Base-by-base conservation (phyloP, 1,140 invertebrate genomes). In the Maniola jurtina region DNA sequence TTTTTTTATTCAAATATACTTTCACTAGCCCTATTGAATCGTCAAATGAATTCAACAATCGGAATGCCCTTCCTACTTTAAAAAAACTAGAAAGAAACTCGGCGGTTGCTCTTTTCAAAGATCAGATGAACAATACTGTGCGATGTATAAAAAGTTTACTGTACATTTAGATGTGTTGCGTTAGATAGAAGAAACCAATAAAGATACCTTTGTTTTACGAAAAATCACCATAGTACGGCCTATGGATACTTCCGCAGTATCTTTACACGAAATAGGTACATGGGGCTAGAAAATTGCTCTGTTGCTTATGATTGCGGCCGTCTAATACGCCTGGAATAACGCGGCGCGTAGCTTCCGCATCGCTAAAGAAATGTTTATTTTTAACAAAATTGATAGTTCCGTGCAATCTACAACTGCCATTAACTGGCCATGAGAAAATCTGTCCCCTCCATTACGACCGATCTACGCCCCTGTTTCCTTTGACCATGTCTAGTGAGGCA, bases 341-440 rank as follows among this genome's bases (percentile, higher is more conserved):
- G 80, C 65, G 68, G 73, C 76, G 65, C 77, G 62, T 56, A 68
- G 79, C 84, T 88, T 88, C 86, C 86, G 83, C 80, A 61, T 88
- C 66, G 67, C 75, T 75, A 71, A 76, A 71, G 75, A 81, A 77
- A 79, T 85, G 79, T 86, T 84, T 88, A 88, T 84, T 84, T 84
- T 71, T 80, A 75, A 83, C 73, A 70, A 83, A 85, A 83, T 83
- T 83, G 75, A 81, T 83, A 84, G 80, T 66, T 78, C 66, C 68
- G 64, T 34, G 52, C 66, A 68, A 70, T 73, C 58, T 71, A 73
- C 66, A 66, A 68, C 71, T 67, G 71, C 76, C 77, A 82, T 84
- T 83, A 86, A 72, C 72, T 65, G 68, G 72, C 73, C 68, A 75
- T 75, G 69, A 71, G 64, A 67, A 72, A 58, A 47, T 73, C 57